Evolutionary conservation across 2,113 vertebrate species (phyloP).

Genomic region (Xyrauchen texanus): DNA sequence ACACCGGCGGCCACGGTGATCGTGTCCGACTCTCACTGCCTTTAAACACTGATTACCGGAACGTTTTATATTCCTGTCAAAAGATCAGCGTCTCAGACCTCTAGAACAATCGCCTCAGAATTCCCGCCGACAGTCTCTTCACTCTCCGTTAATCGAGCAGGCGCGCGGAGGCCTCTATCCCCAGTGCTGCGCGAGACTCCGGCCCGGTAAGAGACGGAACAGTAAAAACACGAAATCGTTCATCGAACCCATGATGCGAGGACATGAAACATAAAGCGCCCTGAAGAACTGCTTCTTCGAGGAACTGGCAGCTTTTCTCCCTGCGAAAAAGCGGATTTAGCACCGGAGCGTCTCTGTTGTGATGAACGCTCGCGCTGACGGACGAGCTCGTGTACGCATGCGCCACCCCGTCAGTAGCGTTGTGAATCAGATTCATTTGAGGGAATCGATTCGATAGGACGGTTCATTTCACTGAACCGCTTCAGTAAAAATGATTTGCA

Average conservation of each 20-base stretch:
- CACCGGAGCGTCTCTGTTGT: conserved; percentile 52
- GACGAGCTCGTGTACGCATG: conserved; percentile 51
- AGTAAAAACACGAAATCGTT: conserved; percentile 36
- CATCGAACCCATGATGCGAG: conserved; percentile 51
- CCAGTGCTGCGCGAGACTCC: conserved; percentile 48
- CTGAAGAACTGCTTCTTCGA: background rate
- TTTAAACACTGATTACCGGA: background rate
- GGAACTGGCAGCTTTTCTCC: conserved; percentile 9
- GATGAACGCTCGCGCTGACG: conserved; percentile 52
- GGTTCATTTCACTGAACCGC: background rate
- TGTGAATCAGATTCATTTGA: background rate
- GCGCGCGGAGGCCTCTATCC: conserved; percentile 56
- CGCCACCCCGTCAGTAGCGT: conserved; percentile 10
- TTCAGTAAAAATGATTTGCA: background rate
- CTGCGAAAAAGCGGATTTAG: conserved; percentile 33
- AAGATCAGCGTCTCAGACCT: background rate
- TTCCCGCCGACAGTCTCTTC: conserved; percentile 40
- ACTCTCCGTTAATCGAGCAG: conserved; percentile 29
- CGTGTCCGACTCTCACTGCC: background rate
- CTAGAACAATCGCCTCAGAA: background rate
- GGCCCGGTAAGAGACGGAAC: conserved; percentile 34
- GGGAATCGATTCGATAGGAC: conserved; percentile 5
- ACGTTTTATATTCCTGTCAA: background rate
- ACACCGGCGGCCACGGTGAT: conserved; percentile 61
- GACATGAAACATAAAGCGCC: conserved; percentile 28